These are phyloP conservation scores for Bombylius discolor DNA, from an alignment of 2,888 invertebrate species.

Conservation along the genomic window DNA sequence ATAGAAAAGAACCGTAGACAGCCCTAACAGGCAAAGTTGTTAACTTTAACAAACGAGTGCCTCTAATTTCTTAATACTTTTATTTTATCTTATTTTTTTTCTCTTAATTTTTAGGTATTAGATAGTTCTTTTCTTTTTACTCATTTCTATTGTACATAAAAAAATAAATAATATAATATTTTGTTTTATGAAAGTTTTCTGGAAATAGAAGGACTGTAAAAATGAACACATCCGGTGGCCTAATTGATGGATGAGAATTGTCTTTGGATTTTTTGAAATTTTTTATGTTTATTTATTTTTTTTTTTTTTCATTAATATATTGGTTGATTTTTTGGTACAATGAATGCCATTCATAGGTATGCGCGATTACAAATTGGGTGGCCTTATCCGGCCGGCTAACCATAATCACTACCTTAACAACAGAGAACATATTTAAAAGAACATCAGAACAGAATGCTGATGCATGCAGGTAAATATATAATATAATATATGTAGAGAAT, in stretches of 20 bases:
- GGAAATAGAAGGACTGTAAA: constrained; percentile 7
- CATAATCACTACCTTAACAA: too few species aligned
- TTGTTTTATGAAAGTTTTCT: constrained; percentile 7
- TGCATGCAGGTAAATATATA: too few species aligned
- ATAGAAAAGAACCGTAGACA: not conserved
- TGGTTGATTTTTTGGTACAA: too few species aligned
- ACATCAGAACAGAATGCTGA: too few species aligned
- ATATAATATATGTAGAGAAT: not conserved
- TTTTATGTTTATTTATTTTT: not conserved
- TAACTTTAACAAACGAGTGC: constrained; percentile 1
- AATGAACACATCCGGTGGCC: constrained; percentile 10
- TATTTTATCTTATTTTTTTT: not conserved
- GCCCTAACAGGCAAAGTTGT: constrained; percentile 4
- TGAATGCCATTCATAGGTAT: not conserved
- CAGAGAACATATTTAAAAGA: too few species aligned
- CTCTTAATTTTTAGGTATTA: not conserved
- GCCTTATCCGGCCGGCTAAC: not conserved
- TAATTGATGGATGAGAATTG: constrained; percentile 7
- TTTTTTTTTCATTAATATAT: too few species aligned
- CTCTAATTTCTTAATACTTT: not conserved
- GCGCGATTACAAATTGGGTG: not conserved
- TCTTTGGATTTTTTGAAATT: not conserved
- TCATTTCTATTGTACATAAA: too few species aligned
- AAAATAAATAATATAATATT: not conserved
- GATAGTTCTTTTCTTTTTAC: too few species aligned